Evolutionary conservation across 2,888 invertebrate genomes (phyloP), one percentile per base, ranked within the genome.

Genomic region (Diogma glabrata): DNA sequence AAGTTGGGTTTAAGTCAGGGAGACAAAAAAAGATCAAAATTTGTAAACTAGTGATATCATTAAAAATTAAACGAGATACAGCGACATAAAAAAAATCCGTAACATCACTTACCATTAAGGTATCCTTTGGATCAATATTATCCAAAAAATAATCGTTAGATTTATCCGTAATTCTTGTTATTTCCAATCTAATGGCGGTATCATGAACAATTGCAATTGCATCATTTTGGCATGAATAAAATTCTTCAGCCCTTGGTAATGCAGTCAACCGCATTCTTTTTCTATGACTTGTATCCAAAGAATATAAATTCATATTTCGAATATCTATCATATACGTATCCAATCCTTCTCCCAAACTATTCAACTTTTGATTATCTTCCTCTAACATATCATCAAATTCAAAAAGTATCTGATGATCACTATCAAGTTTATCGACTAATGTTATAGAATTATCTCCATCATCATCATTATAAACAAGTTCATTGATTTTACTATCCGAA

Each of bases 181-280:
- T 68, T 45, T 74, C 74, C 49, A 94, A 72, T 59, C 84, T 83
- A 51, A 95, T 72, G 50, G 87, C 79, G 0, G 94, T 94, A 67
- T 94, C 84, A 69, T 94, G 90, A 55, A 95, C 71, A 63, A 95
- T 88, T 4, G 93, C 89, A 60, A 81, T 80, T n/a, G 88, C 89
- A 54, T 77, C 75, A 50, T 78, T 73, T 54, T 77, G 75, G 64
- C 85, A 87, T 56, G 79, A 81, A 69, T 91, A 90, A 57, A 87
- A 71, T 57, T 83, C 77, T 63, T 82, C 82, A 51, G 86, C 75
- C 57, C 76, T 67, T 26, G 74, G 67, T 16, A 78, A 47, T 51
- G 60, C 53, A 60, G 66, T 59, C 19, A 62, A 53, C 20, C 62
- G 62, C 26, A 66, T 61, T 23, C 67, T 67, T 56, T 73, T 68